Percentiles rank a stretch among this genome's conserved stretches.
phyloP scores from a whole-genome alignment of 1,140 invertebrate genomes.

The Diorhabda elongata region DNA sequence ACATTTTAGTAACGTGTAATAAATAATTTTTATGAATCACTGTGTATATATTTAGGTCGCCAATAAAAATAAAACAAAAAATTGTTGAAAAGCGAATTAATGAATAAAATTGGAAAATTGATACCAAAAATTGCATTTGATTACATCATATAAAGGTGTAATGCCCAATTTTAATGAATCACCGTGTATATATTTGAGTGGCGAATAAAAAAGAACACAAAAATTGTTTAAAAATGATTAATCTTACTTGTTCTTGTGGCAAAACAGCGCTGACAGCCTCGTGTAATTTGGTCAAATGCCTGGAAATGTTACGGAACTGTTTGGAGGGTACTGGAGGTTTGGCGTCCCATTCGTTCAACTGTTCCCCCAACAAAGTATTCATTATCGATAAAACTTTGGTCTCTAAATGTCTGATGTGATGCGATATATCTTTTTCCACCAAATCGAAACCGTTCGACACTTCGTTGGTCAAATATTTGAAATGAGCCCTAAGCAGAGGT shows the following conservation, averaged over 20 bases:
- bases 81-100: no score
- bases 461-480: constrained; percentile 52
- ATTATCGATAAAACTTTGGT: constrained; percentile 88
- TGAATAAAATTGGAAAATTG: no score
- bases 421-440: constrained; percentile 74
- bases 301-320: constrained; percentile 86
- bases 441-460: constrained; percentile 53
- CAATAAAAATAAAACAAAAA: no score
- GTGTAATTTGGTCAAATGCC: constrained; percentile 87
- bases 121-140: no score
- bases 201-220: no score
- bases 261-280: constrained; percentile 82
- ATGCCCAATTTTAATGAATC: no score
- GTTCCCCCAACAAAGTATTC: constrained; percentile 71
- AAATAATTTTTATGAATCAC: no score
- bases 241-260: constrained; percentile 62
- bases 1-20: no score
- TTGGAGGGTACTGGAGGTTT: constrained; percentile 92
- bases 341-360: constrained; percentile 84
- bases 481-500: constrained; percentile 65
- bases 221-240: no score
- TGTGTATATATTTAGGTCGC: no score
- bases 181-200: no score
- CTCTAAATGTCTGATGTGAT: constrained; percentile 89
- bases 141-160: no score